Conservation (phyloP, 2,888 invertebrate species). For the Ormyrus nitidulus region DNA sequence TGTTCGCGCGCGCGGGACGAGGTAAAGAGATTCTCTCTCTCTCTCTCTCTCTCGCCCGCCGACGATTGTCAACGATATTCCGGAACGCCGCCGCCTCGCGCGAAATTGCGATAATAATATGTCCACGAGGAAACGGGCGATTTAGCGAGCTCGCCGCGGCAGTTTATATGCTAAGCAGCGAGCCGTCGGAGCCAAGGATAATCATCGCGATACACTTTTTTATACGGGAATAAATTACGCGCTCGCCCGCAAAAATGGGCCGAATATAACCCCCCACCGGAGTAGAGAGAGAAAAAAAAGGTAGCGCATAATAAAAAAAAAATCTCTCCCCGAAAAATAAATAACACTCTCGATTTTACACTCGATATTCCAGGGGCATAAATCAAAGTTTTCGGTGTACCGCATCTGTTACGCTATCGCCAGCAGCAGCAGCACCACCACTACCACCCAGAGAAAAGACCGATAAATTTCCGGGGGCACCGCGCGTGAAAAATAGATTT, state of each 20-base stretch:
- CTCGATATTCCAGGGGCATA: no score
- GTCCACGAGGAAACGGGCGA: conserved; percentile 42
- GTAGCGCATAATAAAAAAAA: no score
- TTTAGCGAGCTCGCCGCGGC: conserved; percentile 36
- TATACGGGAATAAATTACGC: conserved; percentile 41
- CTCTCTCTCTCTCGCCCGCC: not conserved
- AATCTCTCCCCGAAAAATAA: no score
- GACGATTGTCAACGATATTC: conserved; percentile 45
- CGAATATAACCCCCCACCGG: no score
- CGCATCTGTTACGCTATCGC: no score
- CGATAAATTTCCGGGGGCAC: conserved; percentile 11
- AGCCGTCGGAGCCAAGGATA: conserved; percentile 21
- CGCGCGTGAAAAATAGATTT: no score
- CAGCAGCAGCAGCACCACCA: no score
- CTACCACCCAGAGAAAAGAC: not conserved
- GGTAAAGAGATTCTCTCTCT: not conserved
- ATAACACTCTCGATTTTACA: no score
- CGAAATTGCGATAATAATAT: conserved; percentile 43
- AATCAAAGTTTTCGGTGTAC: no score
- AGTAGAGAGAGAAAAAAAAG: no score
- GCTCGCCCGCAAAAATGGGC: not conserved
- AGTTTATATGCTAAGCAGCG: conserved; percentile 53
- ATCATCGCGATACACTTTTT: conserved; percentile 40
- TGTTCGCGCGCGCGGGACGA: not conserved
- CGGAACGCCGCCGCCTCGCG: conserved; percentile 10